Conservation (phyloP, 2,113 vertebrate genomes). For the Nibea coibor region DNA sequence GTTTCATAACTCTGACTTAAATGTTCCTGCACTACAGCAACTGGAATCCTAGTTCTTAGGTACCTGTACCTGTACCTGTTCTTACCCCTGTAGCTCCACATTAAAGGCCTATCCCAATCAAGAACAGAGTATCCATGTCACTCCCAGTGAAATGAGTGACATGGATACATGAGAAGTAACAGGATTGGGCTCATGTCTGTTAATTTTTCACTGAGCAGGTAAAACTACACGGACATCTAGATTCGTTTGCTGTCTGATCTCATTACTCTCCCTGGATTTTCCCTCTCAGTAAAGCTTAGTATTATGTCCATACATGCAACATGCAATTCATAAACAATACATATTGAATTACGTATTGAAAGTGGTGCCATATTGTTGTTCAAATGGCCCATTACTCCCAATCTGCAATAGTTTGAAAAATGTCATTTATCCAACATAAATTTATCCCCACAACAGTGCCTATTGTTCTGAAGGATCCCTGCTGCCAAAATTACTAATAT, state of each 20-base stretch:
- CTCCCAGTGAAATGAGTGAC: background rate
- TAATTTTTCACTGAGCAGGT: background rate
- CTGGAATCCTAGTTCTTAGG: background rate
- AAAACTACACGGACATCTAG: background rate
- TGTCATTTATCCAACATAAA: no score
- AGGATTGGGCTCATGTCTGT: background rate
- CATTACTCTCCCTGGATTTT: background rate
- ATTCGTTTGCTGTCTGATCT: background rate
- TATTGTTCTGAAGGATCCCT: no score
- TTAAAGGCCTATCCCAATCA: background rate
- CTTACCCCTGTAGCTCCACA: background rate
- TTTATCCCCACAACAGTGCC: no score
- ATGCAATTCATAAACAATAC: background rate
- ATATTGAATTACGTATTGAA: no score
- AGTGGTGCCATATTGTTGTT: no score
- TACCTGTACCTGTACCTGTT: no score
- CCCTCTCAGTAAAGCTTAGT: background rate
- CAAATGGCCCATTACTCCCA: no score
- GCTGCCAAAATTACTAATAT: no score
- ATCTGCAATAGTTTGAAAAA: no score
- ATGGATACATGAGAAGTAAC: constrained; percentile 25
- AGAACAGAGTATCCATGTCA: background rate
- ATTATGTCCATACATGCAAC: background rate
- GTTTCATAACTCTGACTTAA: background rate
- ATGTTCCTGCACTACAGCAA: background rate